Evolutionary conservation across 2,797 vertebrate genomes (phyloP), one percentile per base, ranked within the genome.

Genomic region (Galago senegalensis): DNA sequence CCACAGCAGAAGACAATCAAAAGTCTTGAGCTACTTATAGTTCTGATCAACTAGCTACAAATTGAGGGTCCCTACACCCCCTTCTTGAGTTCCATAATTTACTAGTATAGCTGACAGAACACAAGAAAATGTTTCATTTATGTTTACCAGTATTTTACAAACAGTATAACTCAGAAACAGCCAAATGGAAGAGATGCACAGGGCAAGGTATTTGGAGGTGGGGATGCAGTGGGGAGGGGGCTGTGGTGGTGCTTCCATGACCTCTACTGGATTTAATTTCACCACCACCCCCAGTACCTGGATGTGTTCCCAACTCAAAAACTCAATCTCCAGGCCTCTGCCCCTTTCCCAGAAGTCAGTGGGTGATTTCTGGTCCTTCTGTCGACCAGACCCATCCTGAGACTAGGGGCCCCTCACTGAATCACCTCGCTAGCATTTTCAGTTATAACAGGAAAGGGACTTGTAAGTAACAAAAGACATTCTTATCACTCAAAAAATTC

Each of bases 41-140:
- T 91, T 87, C 31, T 84, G 75, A 92, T n/a, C 21, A 75, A 92
- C 21, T 43, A 21, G 56, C 34, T 86, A 61, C 37, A 91, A 96
- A 70, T 56, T 3, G 0, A 7, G 84, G 25, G n/a, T 63, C 79
- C 67, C 58, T n/a, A 73, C 25, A 56, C 25, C 20, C 27, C 1
- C 84, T 75, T n/a, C 65, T 81, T n/a, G 67, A 70, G 49, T 65
- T 75, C 70, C 70, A 73, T 73, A 92, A 67, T 58, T 91, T 82
- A 89, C 53, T 89, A 77, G 37, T 34, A 95, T 3, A 75, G 37
- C 29, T 93, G 23, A 85, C 7, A 63, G 58, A 93, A 61, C 84
- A 88, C 89, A 89, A 31, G n/a, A 79, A 91, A 61, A 94, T 4
- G 86, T 4, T 81, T 77, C 13, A 56, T 5, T 67, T 84, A 61